Percentiles rank a stretch among this genome's conserved stretches.
phyloP scores from a whole-genome alignment of 1,140 invertebrate genomes.

The Drosophila melanica region DNA sequence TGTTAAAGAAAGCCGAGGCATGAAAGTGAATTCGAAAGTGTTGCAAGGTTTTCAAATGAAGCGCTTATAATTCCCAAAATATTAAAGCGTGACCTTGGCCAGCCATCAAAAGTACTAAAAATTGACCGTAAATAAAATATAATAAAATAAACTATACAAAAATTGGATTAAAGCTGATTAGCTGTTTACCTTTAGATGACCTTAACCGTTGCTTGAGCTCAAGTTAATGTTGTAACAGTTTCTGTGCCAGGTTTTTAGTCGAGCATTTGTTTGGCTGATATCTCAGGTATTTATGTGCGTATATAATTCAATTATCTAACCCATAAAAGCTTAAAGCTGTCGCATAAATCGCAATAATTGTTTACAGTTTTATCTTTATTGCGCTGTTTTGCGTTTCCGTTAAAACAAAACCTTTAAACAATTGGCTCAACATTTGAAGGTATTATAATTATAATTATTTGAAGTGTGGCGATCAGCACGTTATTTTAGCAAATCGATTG shows the following conservation, averaged over 20 bases:
- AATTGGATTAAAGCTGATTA: constrained; percentile 1
- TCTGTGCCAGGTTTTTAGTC: neutral
- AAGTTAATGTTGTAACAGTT: constrained; percentile 1
- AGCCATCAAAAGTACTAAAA: neutral
- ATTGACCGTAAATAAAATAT: neutral
- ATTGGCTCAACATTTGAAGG: neutral
- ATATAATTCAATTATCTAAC: constrained; percentile 2
- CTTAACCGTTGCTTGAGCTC: neutral
- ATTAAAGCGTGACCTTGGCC: constrained; percentile 10
- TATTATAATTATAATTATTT: neutral
- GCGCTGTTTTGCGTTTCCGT: neutral
- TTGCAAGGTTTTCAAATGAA: neutral
- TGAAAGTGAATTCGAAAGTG: neutral
- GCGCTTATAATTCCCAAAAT: constrained; percentile 16
- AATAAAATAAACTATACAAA: neutral
- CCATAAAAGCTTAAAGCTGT: constrained; percentile 1
- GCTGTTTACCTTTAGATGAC: neutral
- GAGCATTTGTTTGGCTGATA: neutral
- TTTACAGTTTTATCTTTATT: constrained; percentile 32
- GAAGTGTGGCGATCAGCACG: constrained; percentile 16
- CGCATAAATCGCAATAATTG: constrained; percentile 31
- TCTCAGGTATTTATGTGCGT: constrained; percentile 3
- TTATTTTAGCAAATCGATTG: neutral
- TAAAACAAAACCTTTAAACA: constrained; percentile 28
- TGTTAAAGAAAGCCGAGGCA: neutral